These are phyloP conservation scores for Hydrotaea cyrtoneurina DNA, from an alignment of 2,888 invertebrate genomes.

Conservation along the genomic window DNA sequence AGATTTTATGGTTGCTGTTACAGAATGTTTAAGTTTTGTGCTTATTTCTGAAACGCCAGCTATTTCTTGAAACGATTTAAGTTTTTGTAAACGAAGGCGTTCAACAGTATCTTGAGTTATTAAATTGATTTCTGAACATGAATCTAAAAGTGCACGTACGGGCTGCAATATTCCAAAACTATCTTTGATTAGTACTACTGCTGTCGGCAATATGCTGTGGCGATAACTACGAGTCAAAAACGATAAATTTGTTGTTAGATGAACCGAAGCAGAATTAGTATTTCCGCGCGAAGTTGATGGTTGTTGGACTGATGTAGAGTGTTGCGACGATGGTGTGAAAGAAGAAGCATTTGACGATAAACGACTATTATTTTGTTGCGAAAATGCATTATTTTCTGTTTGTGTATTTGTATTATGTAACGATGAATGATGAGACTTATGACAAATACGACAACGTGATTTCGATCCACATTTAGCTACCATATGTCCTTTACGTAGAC, in stretches of 20 bases:
- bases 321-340: no score
- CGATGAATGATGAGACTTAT: not conserved
- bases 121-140: not conserved
- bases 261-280: not conserved
- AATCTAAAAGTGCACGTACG: conserved; percentile 20
- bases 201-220: conserved; percentile 18
- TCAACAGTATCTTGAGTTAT: conserved; percentile 56
- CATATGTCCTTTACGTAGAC: conserved; percentile 34
- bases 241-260: not conserved
- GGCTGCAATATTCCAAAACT: conserved; percentile 38
- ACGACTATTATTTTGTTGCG: no score
- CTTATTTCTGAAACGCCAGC: conserved; percentile 50
- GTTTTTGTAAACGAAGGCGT: conserved; percentile 47
- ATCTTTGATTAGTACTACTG: conserved; percentile 39
- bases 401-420: not conserved
- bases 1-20: conserved; percentile 30
- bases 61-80: conserved; percentile 42
- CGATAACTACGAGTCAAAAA: not conserved
- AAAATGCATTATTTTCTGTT: no score
- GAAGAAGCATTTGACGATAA: no score
- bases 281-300: no score
- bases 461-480: conserved; percentile 23
- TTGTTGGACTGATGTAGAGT: no score
- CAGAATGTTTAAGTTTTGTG: conserved; percentile 37
- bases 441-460: conserved; percentile 28